phyloP scores from a whole-genome alignment of 2,113 vertebrate genomes.

The Macroglossus sobrinus region DNA sequence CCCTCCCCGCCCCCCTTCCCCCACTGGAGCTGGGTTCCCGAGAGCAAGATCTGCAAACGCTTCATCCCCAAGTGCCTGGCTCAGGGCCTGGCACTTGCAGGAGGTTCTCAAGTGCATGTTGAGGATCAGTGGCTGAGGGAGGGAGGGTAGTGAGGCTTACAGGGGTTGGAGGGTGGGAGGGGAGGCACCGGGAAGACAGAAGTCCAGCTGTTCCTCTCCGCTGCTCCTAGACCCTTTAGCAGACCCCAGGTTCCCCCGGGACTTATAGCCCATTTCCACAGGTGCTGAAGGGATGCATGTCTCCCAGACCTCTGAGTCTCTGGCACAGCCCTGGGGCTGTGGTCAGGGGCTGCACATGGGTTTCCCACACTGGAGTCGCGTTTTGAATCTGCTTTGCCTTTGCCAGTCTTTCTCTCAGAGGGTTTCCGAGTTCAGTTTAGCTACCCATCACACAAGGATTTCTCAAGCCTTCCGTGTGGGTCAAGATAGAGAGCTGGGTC shows the following conservation, averaged over 20 bases:
- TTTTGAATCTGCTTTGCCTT: neutral
- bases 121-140: too few species aligned
- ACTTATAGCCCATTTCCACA: neutral
- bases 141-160: neutral
- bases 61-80: fast-evolving
- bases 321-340: neutral
- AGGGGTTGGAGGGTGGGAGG: too few species aligned
- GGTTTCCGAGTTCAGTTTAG: neutral
- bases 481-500: neutral
- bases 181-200: neutral
- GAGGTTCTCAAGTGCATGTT: too few species aligned
- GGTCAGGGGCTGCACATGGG: neutral
- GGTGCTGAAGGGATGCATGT: fast-evolving
- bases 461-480: neutral
- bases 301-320: fast-evolving
- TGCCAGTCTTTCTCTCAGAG: neutral
- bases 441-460: neutral
- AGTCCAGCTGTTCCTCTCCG: neutral
- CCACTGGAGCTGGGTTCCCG: fast-evolving
- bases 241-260: neutral
- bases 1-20: too few species aligned
- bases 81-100: neutral
- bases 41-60: too few species aligned
- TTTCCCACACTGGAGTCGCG: neutral
- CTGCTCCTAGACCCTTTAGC: neutral